phyloP scores from a whole-genome alignment of 2,888 invertebrate genomes.

The Ischnura elegans region DNA sequence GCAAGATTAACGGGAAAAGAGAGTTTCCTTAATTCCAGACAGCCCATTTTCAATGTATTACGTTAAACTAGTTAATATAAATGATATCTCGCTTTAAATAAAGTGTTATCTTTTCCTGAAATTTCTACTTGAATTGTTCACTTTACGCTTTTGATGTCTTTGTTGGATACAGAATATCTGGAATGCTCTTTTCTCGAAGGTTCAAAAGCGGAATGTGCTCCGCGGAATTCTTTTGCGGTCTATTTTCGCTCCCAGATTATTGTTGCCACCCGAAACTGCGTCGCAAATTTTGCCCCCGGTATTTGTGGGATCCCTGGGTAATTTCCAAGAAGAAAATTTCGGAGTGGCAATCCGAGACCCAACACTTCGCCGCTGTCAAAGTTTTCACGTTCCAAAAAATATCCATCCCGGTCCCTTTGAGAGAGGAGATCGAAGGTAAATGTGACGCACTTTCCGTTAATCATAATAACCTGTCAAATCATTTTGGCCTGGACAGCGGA shows the following conservation, averaged over 20 bases:
- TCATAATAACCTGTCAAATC: constrained; percentile 50
- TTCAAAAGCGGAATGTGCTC: background rate
- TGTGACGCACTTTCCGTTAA: constrained; percentile 51
- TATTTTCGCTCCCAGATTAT: background rate
- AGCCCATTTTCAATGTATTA: no score
- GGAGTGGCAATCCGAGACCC: background rate
- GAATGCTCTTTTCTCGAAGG: background rate
- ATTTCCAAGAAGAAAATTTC: constrained; percentile 22
- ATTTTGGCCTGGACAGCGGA: background rate
- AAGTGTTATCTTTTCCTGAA: no score
- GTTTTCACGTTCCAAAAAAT: background rate
- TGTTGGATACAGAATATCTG: background rate
- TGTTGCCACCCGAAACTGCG: constrained; percentile 2
- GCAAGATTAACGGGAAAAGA: no score
- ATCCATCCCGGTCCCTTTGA: background rate
- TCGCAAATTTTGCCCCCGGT: background rate
- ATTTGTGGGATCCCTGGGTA: background rate
- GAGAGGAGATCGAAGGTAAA: constrained; percentile 68
- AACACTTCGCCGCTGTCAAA: background rate
- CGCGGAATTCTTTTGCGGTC: background rate
- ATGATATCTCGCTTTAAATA: no score
- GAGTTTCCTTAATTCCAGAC: no score
- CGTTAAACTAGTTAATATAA: no score
- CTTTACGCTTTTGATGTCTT: background rate
- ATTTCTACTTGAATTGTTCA: no score